Conservation (phyloP, 2,888 invertebrate species). For the Gymnosoma rotundatum region DNA sequence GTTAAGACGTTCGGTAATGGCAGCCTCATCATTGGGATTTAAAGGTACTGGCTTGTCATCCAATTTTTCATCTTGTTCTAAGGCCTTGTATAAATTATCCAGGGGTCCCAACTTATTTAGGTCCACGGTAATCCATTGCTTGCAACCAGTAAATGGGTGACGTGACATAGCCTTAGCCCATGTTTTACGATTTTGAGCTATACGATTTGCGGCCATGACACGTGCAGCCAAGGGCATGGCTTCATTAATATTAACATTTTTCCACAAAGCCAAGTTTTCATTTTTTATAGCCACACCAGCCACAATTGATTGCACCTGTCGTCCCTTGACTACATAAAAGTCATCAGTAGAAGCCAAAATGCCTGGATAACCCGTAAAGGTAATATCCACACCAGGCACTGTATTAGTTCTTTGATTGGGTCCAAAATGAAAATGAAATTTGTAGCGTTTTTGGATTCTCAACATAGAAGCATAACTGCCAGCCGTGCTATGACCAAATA, state of each 20-base stretch:
- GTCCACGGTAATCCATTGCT: slow-evolving; percentile 93
- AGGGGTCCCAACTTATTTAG: slow-evolving; percentile 83
- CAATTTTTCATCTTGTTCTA: slow-evolving; percentile 75
- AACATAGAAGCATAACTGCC: slow-evolving; percentile 92
- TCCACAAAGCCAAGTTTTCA: slow-evolving; percentile 88
- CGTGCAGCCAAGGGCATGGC: slow-evolving; percentile 87
- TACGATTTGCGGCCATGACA: slow-evolving; percentile 91
- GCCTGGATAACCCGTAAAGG: slow-evolving; percentile 93
- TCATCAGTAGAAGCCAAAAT: slow-evolving; percentile 92
- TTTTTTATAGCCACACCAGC: slow-evolving; percentile 91
- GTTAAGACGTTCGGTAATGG: slow-evolving; percentile 75
- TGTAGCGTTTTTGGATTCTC: slow-evolving; percentile 92
- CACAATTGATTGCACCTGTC: slow-evolving; percentile 85
- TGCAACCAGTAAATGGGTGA: slow-evolving; percentile 91
- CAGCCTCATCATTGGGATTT: slow-evolving; percentile 75
- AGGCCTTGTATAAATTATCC: slow-evolving; percentile 74
- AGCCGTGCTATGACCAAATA: slow-evolving; percentile 91
- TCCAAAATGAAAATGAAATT: slow-evolving; percentile 88
- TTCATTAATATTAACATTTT: slow-evolving; percentile 85
- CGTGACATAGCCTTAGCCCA: slow-evolving; percentile 89
- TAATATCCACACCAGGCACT: slow-evolving; percentile 87
- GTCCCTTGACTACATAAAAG: slow-evolving; percentile 87
- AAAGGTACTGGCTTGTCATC: slow-evolving; percentile 75
- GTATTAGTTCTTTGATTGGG: slow-evolving; percentile 82
- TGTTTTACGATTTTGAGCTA: slow-evolving; percentile 87